Percentiles rank a stretch among this genome's conserved stretches.
phyloP scores from a whole-genome alignment of 1,140 invertebrate genomes.

The Drosophila obscura region DNA sequence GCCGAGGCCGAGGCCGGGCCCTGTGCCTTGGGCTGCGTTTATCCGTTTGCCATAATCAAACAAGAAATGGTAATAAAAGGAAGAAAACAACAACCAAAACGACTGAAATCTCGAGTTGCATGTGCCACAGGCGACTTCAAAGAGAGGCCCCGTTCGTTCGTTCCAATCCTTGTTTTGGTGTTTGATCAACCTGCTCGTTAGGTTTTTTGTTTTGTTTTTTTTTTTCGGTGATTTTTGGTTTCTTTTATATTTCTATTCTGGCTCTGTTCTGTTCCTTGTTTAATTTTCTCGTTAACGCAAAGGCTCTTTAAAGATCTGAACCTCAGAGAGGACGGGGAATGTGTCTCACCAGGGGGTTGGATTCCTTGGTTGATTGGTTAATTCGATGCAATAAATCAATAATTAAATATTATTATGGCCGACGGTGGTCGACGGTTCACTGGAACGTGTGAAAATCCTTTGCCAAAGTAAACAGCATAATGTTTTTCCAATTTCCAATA shows the following conservation, averaged over 20 bases:
- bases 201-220: constrained; percentile 9
- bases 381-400: constrained; percentile 70
- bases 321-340: neutral
- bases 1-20: neutral
- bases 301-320: constrained; percentile 57
- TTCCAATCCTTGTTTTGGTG: constrained; percentile 36
- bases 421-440: constrained; percentile 27
- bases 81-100: constrained; percentile 19
- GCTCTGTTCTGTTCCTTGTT: constrained; percentile 42
- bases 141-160: constrained; percentile 38
- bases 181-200: constrained; percentile 58
- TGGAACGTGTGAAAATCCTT: constrained; percentile 79
- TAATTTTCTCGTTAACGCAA: constrained; percentile 67
- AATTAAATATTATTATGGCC: constrained; percentile 70
- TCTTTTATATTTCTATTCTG: neutral
- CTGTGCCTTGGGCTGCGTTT: constrained; percentile 41
- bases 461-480: constrained; percentile 66
- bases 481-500: constrained; percentile 72
- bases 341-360: neutral
- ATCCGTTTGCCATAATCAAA: constrained; percentile 78
- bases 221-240: constrained; percentile 26
- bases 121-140: constrained; percentile 69
- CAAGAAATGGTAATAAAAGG: constrained; percentile 73
- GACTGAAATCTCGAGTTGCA: constrained; percentile 35
- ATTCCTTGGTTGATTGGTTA: constrained; percentile 11